Conservation (phyloP, 35 echinoderm and acorn worm species). For the Lytechinus variegatus region DNA sequence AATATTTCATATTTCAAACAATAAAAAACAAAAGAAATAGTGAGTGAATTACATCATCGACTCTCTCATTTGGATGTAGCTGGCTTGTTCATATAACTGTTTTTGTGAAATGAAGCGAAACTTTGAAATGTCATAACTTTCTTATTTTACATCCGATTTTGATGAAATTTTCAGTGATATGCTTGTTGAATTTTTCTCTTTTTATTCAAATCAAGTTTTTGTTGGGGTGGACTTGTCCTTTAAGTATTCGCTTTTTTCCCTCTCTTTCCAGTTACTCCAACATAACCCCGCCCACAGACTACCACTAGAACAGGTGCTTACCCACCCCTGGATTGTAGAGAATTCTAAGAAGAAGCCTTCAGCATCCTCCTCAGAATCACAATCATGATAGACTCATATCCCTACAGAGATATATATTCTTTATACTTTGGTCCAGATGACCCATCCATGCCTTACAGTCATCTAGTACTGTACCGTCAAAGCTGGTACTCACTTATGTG, state of each 20-base stretch:
- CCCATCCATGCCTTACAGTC: neutral
- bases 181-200: too few relatives aligned
- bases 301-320: slow-evolving; percentile 68
- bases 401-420: neutral
- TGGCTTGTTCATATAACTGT: too few relatives aligned
- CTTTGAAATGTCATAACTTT: too few relatives aligned
- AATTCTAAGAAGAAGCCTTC: neutral
- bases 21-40: too few relatives aligned
- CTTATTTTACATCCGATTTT: too few relatives aligned
- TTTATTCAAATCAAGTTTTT: too few relatives aligned
- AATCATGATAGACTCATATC: slow-evolving; percentile 17
- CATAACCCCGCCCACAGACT: slow-evolving; percentile 88
- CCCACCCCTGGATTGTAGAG: slow-evolving; percentile 87
- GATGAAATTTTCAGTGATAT: too few relatives aligned
- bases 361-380: neutral
- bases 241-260: neutral
- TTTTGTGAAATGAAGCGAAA: too few relatives aligned
- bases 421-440: neutral
- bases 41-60: too few relatives aligned
- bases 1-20: too few relatives aligned
- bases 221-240: too few relatives aligned
- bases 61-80: too few relatives aligned
- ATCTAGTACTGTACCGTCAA: neutral
- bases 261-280: slow-evolving; percentile 70
- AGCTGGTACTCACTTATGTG: neutral